These are phyloP conservation scores for Poecilus cupreus DNA, from an alignment of 2,888 invertebrate genomes.

Conservation along the genomic window DNA sequence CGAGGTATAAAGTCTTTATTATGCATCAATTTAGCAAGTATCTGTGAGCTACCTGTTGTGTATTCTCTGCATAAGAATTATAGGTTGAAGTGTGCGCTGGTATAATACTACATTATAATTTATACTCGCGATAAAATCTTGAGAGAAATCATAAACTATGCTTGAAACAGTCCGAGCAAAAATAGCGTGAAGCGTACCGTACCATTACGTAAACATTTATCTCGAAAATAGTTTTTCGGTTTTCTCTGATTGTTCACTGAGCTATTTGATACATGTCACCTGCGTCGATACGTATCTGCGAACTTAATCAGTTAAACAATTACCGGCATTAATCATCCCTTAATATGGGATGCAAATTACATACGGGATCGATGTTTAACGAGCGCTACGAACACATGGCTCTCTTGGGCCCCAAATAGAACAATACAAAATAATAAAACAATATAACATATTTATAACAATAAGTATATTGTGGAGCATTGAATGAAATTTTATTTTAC, in stretches of 20 bases:
- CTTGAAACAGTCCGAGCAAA: constrained; percentile 9
- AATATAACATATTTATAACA: no score
- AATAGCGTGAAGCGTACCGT: constrained; percentile 37
- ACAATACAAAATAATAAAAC: no score
- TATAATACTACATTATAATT: constrained; percentile 44
- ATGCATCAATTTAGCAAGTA: constrained; percentile 13
- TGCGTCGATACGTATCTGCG: background rate
- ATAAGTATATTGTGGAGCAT: no score
- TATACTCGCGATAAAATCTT: constrained; percentile 46
- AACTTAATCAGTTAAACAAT: background rate
- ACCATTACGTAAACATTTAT: constrained; percentile 22
- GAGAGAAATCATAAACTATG: constrained; percentile 39
- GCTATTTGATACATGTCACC: no score
- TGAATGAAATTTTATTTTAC: no score
- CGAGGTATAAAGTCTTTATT: background rate
- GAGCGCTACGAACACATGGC: constrained; percentile 13
- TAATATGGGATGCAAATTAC: constrained; percentile 45
- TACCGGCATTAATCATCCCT: background rate
- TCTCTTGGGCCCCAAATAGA: no score
- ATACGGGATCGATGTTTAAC: constrained; percentile 35
- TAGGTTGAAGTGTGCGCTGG: constrained; percentile 29
- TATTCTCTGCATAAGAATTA: constrained; percentile 26
- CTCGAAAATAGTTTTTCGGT: background rate
- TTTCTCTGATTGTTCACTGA: background rate
- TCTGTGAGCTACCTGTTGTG: constrained; percentile 35